Evolutionary conservation across 1,140 invertebrate species (phyloP), one percentile per base, ranked within the genome.

Genomic region (Solenopsis invicta): DNA sequence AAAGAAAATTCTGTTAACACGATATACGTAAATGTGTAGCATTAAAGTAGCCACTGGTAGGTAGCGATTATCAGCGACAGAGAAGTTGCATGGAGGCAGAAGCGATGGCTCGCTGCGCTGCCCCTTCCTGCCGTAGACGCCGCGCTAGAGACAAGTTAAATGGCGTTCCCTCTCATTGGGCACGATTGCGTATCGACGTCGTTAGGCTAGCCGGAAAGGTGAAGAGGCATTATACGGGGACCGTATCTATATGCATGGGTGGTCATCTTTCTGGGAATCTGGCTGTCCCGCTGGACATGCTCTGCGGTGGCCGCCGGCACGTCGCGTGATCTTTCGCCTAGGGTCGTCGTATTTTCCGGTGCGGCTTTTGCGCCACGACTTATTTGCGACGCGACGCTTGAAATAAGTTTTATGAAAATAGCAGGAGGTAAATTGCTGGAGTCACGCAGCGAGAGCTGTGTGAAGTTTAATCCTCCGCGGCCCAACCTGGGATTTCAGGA

Each of bases 1-100:
- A 45, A 82, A 82, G 80, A 59, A 59, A 82, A 82, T 82, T 82
- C 80, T 82, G 80, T 82, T 82, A 82, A 82, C 80, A 37, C 67
- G 54, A 82, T 82, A 82, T 74, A 82, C 80, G 80, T 82, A 48
- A 82, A 82, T 48, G 67, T 50, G 67, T 74, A 61, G 67, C 69
- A 59, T 82, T 74, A 74, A 74, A 82, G 67, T 74, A 72, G 80
- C 52, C 37, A 74, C 52, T 37, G 18, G 24, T 54, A 72, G 54
- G 2, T 34, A 29, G 37, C 41, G 80, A 82, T 82, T 74, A 74
- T 82, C 67, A n/a, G 67, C 29, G 24, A 72, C 34, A 16, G 50
- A 41, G 66, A 54, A 29, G 72, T n/a, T 75, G 72, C 52, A n/a
- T 29, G 29, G 50, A 18, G 18, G 72, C 54, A 24, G 54, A 41